phyloP scores from a whole-genome alignment of 35 echinoderm and acorn worm species.

The Chiridota heheva region DNA sequence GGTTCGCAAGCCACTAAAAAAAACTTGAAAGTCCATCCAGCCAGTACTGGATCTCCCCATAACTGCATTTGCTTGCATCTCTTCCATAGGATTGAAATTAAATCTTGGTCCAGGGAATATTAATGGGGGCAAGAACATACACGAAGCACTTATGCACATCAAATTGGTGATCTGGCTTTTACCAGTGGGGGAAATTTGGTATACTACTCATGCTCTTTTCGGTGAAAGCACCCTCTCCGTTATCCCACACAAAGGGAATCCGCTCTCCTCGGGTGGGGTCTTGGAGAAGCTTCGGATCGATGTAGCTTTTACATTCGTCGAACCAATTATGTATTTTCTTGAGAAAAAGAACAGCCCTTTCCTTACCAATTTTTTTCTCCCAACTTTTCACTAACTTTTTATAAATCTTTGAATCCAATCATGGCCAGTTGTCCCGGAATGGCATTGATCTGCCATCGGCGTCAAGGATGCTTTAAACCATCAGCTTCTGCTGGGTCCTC shows the following conservation, averaged over 20 bases:
- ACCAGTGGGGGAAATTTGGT: conserved; percentile 10
- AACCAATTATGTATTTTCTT: conserved; percentile 36
- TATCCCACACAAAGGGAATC: conserved; percentile 46
- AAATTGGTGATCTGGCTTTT: conserved; percentile 52
- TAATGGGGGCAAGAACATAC: conserved; percentile 30
- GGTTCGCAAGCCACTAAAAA: conserved; percentile 59
- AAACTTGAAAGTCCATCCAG: conserved; percentile 59
- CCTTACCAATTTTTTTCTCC: conserved; percentile 45
- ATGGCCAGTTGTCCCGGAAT: conserved; percentile 47
- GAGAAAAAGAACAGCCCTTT: conserved; percentile 17
- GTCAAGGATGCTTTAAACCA: conserved; percentile 51
- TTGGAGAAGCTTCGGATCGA: conserved; percentile 21
- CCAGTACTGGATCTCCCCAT: conserved; percentile 50
- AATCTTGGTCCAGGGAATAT: conserved; percentile 53
- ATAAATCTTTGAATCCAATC: conserved; percentile 45
- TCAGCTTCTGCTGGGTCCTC: conserved; percentile 23
- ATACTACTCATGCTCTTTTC: conserved; percentile 31
- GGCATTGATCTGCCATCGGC: conserved; percentile 39
- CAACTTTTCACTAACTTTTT: conserved; percentile 24
- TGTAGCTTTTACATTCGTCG: conserved; percentile 32
- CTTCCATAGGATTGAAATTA: conserved; percentile 41
- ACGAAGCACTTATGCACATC: conserved; percentile 27
- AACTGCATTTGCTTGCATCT: conserved; percentile 30
- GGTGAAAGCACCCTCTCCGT: conserved; percentile 24
- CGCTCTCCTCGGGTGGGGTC: conserved; percentile 37